Conservation (phyloP, 2,888 invertebrate species). For the Melipona beecheii region DNA sequence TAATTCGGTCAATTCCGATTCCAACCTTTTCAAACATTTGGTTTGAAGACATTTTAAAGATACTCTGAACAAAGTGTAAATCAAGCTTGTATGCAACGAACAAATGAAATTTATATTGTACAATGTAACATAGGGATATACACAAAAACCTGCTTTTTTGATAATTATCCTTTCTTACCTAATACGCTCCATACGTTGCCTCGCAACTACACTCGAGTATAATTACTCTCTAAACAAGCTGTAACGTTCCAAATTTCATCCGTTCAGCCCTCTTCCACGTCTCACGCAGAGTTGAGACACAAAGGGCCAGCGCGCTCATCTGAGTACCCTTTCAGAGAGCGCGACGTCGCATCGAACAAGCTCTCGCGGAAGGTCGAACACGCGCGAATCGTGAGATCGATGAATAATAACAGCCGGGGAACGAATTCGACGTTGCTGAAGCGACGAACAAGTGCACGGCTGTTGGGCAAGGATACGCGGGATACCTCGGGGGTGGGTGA, state of each 20-base stretch:
- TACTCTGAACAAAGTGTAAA: too few relatives aligned
- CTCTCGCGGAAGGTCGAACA: constrained; percentile 7
- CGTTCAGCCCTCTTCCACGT: background rate
- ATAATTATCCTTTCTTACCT: background rate
- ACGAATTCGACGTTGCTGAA: constrained; percentile 37
- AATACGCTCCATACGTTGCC: background rate
- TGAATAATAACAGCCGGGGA: constrained; percentile 14
- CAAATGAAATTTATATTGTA: too few relatives aligned
- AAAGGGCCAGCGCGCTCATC: background rate
- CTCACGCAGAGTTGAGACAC: background rate
- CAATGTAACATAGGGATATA: too few relatives aligned
- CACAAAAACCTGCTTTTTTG: too few relatives aligned
- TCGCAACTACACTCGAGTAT: background rate
- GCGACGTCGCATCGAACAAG: background rate
- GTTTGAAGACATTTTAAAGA: too few relatives aligned
- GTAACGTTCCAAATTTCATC: background rate
- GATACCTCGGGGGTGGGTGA: background rate
- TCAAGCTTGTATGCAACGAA: too few relatives aligned
- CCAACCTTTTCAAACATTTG: too few relatives aligned
- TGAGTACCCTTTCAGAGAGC: background rate
- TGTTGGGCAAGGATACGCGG: constrained; percentile 20
- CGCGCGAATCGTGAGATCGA: background rate
- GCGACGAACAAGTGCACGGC: constrained; percentile 54
- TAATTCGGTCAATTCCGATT: too few relatives aligned
- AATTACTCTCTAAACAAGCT: background rate